These are phyloP conservation scores for Piaya cayana DNA, from an alignment of 2,113 vertebrate species.

Conservation along the genomic window DNA sequence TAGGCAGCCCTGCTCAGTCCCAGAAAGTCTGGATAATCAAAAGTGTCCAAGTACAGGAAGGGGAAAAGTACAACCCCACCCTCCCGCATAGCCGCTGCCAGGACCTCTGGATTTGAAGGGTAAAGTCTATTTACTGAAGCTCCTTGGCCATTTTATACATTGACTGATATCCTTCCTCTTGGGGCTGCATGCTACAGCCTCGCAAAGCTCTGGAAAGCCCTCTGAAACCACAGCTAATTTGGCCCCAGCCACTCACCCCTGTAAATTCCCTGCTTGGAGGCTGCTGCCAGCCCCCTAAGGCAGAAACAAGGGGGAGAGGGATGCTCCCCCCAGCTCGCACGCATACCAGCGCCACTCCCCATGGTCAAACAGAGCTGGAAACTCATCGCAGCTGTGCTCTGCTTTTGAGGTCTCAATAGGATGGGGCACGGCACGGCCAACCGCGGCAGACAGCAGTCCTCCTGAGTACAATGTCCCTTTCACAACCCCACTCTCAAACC, in stretches of 20 bases:
- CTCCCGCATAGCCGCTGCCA: constrained; percentile 45
- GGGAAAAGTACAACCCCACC: constrained; percentile 67
- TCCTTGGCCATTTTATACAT: constrained; percentile 46
- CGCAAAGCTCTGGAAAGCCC: constrained; percentile 26
- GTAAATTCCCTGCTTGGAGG: background rate
- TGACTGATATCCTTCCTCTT: constrained; percentile 31
- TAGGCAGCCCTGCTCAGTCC: constrained; percentile 50
- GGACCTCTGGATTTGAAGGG: constrained; percentile 44
- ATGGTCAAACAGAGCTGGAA: background rate
- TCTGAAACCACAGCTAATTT: constrained; percentile 25
- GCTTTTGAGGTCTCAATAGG: constrained; percentile 11
- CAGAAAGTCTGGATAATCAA: constrained; percentile 66
- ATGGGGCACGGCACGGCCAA: background rate
- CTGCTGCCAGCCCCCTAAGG: constrained; percentile 24
- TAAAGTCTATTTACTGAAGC: constrained; percentile 46
- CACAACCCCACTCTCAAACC: background rate
- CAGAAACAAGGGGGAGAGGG: background rate
- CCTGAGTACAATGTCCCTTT: constrained; percentile 14
- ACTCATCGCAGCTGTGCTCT: constrained; percentile 40
- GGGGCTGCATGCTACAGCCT: background rate
- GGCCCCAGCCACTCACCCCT: background rate
- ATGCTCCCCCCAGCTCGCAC: background rate
- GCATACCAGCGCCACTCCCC: background rate
- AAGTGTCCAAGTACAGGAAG: constrained; percentile 67
- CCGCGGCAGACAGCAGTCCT: background rate